phyloP scores from a whole-genome alignment of 2,888 invertebrate species.

The Phalera bucephala region DNA sequence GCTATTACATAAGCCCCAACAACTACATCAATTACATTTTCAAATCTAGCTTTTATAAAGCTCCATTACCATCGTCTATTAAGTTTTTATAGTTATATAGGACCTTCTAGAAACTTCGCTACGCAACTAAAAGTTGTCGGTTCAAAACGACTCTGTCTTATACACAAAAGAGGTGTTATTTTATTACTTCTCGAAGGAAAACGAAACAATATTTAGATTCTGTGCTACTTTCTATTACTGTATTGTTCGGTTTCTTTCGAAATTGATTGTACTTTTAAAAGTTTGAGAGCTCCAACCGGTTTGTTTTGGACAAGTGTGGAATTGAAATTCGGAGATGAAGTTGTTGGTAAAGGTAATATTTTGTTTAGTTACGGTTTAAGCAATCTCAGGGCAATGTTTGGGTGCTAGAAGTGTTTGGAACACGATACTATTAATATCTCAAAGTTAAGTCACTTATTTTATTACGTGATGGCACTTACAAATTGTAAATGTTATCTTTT shows the following conservation, averaged over 20 bases:
- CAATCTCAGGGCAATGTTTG: too few relatives aligned
- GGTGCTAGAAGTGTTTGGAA: too few relatives aligned
- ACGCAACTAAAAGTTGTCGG: conserved; percentile 33
- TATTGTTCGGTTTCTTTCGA: not conserved
- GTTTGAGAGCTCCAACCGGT: not conserved
- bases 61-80: conserved; percentile 15
- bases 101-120: conserved; percentile 33
- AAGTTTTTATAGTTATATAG: conserved; percentile 35
- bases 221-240: not conserved
- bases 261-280: not conserved
- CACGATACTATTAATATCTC: too few relatives aligned
- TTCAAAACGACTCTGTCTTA: conserved; percentile 29
- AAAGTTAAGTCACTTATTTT: too few relatives aligned
- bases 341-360: too few relatives aligned
- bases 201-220: not conserved
- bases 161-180: conserved; percentile 12
- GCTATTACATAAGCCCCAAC: too few relatives aligned
- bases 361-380: too few relatives aligned
- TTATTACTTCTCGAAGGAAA: conserved; percentile 8
- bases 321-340: not conserved
- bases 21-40: too few relatives aligned
- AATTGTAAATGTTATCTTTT: too few relatives aligned
- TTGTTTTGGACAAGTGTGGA: not conserved
- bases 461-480: too few relatives aligned
- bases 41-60: too few relatives aligned